Evolutionary conservation across 2,113 vertebrate genomes (phyloP), one percentile per base, ranked within the genome.

Genomic region (Catharus bicknelli): DNA sequence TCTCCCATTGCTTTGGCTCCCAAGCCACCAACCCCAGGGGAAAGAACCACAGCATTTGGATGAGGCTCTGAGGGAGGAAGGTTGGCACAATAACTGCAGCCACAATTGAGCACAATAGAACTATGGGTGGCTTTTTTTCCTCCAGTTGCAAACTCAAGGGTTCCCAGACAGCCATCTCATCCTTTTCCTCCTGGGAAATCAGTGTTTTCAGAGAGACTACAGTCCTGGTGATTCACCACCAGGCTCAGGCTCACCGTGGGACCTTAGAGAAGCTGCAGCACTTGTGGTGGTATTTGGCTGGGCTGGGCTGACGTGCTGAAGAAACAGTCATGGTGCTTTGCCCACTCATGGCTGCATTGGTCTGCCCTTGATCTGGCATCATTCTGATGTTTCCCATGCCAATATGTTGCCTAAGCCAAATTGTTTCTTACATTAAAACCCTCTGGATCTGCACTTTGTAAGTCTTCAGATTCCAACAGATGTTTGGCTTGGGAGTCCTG

Each of bases 1-100:
- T 10, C 15, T 94, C 15, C 13, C 45, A 57, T 38, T 4, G 0
- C 48, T 92, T 50, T 42, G 63, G 17, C 11, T 94, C 40, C 63
- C 68, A 38, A 90, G 40, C 36, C 48, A 62, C 18, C 34, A 86
- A 34, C 15, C n/a, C 23, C 36, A 57, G 27, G 42, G 34, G 30
- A 79, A 64, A 30, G 30, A 91, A 40, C 18, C 7, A 58, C 20
- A 29, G 36, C 0, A 2, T 78, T 43, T 90, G 80, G 57, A 75
- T 0, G 0, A 38, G 53, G 40, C 10, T 75, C 20, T 2, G 2
- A 26, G 26, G 2, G 7, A 18, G 8, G 6, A 61, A 66, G 13
- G 11, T 9, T 83, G 34, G 25, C 45, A 76, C 47, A 66, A 26
- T 42, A 26, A 57, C 34, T 61, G 30, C 38, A 70, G 23, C 16